phyloP scores from a whole-genome alignment of 1,140 invertebrate species.

The Laupala kohalensis region DNA sequence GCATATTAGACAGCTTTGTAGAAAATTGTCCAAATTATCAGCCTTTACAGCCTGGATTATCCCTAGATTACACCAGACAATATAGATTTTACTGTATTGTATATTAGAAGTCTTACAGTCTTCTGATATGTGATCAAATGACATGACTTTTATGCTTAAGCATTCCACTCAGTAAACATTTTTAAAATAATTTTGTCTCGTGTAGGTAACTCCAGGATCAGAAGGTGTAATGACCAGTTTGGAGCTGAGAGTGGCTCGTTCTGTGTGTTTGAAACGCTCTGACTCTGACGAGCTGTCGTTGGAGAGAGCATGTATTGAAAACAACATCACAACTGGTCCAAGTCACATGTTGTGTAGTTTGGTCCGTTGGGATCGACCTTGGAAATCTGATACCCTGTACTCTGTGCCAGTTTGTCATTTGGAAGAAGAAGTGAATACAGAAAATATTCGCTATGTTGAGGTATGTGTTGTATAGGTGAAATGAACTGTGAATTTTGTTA shows the following conservation, averaged over 20 bases:
- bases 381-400: slow-evolving; percentile 31
- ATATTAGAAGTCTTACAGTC: too few species aligned
- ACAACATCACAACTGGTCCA: background rate
- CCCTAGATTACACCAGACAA: too few species aligned
- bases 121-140: too few species aligned
- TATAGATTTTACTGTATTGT: too few species aligned
- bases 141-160: too few species aligned
- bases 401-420: background rate
- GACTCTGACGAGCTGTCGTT: background rate
- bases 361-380: slow-evolving; percentile 42
- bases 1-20: too few species aligned
- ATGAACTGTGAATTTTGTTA: too few species aligned
- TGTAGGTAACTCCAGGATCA: slow-evolving; percentile 9
- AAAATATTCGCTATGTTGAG: background rate
- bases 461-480: too few species aligned
- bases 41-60: too few species aligned
- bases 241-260: slow-evolving; percentile 2
- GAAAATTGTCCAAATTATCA: too few species aligned
- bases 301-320: background rate
- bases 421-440: background rate
- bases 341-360: slow-evolving; percentile 32
- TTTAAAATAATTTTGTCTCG: background rate
- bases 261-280: slow-evolving; percentile 2
- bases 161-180: too few species aligned
- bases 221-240: slow-evolving; percentile 1